phyloP scores from a whole-genome alignment of 2,888 invertebrate genomes.

The Microctonus hyperodae region DNA sequence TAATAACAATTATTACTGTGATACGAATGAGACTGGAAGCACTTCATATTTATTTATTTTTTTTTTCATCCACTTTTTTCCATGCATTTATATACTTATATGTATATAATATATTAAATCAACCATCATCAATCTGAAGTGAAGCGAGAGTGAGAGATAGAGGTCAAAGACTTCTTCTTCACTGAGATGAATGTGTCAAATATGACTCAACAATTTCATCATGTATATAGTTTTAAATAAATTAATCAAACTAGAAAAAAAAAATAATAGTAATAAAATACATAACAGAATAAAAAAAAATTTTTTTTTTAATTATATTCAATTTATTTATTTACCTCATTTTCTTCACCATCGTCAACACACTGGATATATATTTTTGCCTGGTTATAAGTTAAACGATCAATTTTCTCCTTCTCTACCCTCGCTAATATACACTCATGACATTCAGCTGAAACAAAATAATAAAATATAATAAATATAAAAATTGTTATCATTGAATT shows the following conservation, averaged over 20 bases:
- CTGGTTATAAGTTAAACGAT: slow-evolving; percentile 58
- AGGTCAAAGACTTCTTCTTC: slow-evolving; percentile 19
- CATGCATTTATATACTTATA: too few relatives aligned
- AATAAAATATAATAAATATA: too few relatives aligned
- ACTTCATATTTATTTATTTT: not conserved
- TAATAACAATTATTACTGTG: slow-evolving; percentile 56
- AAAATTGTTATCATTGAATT: too few relatives aligned
- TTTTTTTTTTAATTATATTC: not conserved
- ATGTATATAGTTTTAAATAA: slow-evolving; percentile 6
- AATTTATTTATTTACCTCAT: slow-evolving; percentile 43
- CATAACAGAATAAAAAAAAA: too few relatives aligned
- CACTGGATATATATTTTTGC: slow-evolving; percentile 59
- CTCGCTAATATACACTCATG: slow-evolving; percentile 54
- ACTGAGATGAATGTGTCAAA: slow-evolving; percentile 4
- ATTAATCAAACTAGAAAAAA: not conserved
- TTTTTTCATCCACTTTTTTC: not conserved
- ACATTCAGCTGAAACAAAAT: slow-evolving; percentile 50
- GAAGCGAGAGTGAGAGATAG: slow-evolving; percentile 2
- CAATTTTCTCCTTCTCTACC: slow-evolving; percentile 55
- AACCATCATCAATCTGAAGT: slow-evolving; percentile 47
- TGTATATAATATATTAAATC: slow-evolving; percentile 39
- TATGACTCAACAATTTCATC: slow-evolving; percentile 27
- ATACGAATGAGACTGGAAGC: slow-evolving; percentile 46
- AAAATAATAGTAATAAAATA: slow-evolving; percentile 13
- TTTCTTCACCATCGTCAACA: slow-evolving; percentile 56